These are phyloP conservation scores for Daktulosphaira vitifoliae DNA, from an alignment of 1,140 invertebrate genomes.

Conservation along the genomic window DNA sequence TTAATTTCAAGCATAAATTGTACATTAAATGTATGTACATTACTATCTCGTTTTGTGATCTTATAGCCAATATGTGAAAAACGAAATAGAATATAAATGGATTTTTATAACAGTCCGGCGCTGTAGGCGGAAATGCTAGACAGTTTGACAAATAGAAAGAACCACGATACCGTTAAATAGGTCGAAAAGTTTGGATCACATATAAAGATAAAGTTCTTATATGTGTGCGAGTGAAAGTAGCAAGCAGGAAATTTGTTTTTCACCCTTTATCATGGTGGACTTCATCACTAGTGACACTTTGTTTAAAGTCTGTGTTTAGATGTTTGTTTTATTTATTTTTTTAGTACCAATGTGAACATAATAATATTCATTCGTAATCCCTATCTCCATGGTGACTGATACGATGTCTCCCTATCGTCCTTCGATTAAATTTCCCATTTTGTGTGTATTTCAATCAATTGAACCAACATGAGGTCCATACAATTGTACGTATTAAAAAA, in stretches of 20 bases:
- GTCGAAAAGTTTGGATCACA: constrained; percentile 1
- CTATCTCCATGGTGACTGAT: constrained; percentile 1
- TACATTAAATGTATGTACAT: too few species aligned
- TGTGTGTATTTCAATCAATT: constrained; percentile 18
- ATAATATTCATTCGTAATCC: background rate
- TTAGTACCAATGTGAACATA: too few species aligned
- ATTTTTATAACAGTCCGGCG: too few species aligned
- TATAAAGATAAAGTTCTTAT: too few species aligned
- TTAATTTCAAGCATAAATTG: too few species aligned
- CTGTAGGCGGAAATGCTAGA: background rate
- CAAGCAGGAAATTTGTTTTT: constrained; percentile 17
- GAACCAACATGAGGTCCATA: constrained; percentile 17
- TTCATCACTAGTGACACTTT: background rate
- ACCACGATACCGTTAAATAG: background rate
- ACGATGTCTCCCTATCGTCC: constrained; percentile 4
- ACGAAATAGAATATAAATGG: too few species aligned
- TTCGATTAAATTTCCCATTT: constrained; percentile 1
- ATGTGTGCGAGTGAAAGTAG: background rate
- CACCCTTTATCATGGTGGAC: too few species aligned
- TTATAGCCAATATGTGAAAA: too few species aligned
- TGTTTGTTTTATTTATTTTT: background rate
- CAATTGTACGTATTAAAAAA: constrained; percentile 12
- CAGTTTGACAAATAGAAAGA: constrained; percentile 19
- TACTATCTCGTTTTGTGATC: too few species aligned
- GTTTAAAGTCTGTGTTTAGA: background rate